These are phyloP conservation scores for Mactra quadrangularis DNA, from an alignment of 1,140 invertebrate genomes.

Conservation along the genomic window DNA sequence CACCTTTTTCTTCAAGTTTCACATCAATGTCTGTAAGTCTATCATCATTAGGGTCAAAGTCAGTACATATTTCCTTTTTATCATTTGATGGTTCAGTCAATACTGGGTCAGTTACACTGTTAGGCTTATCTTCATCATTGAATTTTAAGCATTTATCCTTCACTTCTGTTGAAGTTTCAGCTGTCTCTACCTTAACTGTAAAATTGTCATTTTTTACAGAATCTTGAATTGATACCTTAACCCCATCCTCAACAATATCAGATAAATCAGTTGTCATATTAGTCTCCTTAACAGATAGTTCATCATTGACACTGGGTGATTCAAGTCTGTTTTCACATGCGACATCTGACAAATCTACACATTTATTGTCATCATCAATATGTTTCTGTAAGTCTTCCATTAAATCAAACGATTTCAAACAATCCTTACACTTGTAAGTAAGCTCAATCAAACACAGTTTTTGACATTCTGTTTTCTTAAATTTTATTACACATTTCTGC, in stretches of 20 bases:
- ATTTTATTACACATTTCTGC: not conserved
- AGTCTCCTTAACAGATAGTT: too few relatives aligned
- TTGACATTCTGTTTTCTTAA: not conserved
- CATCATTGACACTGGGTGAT: too few relatives aligned
- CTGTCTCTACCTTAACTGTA: too few relatives aligned
- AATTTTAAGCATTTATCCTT: too few relatives aligned
- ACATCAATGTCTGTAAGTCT: not conserved
- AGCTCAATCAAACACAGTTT: not conserved
- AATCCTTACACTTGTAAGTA: conserved; percentile 20
- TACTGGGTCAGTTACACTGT: too few relatives aligned
- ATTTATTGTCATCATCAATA: not conserved
- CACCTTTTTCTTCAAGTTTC: not conserved
- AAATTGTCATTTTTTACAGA: too few relatives aligned
- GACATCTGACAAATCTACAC: not conserved
- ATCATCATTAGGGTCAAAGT: not conserved
- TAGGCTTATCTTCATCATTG: too few relatives aligned
- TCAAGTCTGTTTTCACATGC: too few relatives aligned
- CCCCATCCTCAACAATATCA: too few relatives aligned
- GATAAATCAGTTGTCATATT: too few relatives aligned
- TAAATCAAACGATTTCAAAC: not conserved
- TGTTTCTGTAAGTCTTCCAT: conserved; percentile 32
- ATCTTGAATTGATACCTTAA: too few relatives aligned
- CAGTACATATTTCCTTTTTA: not conserved
- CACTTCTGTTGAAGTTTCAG: too few relatives aligned
- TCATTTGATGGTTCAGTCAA: not conserved